A percentile compares a stretch with the other conserved stretches of the same genome.
phyloP scores from a whole-genome alignment of 2,888 invertebrate species.

The Mythimna loreyi region DNA sequence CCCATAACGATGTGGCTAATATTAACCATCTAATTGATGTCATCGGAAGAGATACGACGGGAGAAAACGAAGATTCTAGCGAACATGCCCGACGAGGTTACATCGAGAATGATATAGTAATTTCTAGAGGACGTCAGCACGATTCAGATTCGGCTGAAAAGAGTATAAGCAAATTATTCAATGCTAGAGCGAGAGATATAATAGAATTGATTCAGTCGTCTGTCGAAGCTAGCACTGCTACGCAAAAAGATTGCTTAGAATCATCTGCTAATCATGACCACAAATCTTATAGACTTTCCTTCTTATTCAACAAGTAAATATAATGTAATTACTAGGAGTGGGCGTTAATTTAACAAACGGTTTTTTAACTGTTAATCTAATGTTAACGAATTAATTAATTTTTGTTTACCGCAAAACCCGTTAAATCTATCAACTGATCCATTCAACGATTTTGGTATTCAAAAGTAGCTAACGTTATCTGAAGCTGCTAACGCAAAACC shows the following conservation, averaged over 20 bases:
- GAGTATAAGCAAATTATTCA: slow-evolving; percentile 26
- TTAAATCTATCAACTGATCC: too few species aligned
- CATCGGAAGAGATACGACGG: neutral
- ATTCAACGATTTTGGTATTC: too few species aligned
- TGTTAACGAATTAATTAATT: too few species aligned
- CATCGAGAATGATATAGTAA: slow-evolving; percentile 36
- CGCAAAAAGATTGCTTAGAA: slow-evolving; percentile 6
- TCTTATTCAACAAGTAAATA: slow-evolving; percentile 53
- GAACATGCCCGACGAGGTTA: neutral
- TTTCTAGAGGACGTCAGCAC: slow-evolving; percentile 13
- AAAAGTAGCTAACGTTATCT: too few species aligned
- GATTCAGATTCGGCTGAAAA: slow-evolving; percentile 33
- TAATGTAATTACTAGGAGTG: too few species aligned
- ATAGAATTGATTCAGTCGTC: slow-evolving; percentile 43
- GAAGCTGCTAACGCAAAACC: too few species aligned
- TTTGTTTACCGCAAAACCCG: too few species aligned
- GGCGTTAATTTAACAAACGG: too few species aligned
- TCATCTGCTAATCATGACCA: slow-evolving; percentile 28
- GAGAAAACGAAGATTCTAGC: neutral
- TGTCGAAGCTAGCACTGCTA: slow-evolving; percentile 27
- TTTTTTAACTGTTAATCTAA: too few species aligned
- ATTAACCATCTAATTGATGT: slow-evolving; percentile 17
- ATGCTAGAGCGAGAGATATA: slow-evolving; percentile 15
- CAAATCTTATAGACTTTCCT: slow-evolving; percentile 50
- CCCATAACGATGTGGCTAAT: neutral